Evolutionary conservation across 2,888 invertebrate species (phyloP), one percentile per base, ranked within the genome.

Genomic region (Lycophotia porphyrea): DNA sequence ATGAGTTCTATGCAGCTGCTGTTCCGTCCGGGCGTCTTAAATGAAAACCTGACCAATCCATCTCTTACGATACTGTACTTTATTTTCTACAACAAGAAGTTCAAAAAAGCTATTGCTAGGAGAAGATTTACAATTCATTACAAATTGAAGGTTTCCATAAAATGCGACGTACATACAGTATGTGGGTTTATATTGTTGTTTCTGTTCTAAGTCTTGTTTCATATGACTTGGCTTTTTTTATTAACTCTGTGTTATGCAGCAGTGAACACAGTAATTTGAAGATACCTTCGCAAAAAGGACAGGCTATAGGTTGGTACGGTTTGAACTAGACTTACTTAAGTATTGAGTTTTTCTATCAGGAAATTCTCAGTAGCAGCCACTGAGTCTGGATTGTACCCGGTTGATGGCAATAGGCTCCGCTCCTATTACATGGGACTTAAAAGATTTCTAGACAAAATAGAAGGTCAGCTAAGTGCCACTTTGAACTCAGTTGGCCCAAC

Each of bases 101-200:
- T 24, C 18, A 34, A 64, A 71, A 64, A 34, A 31, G 47, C 34
- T 27, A 34, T 47, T 44, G 8, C 5, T 36, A 1, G 21, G 4
- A 15, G 24, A 1, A 71, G n/a, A n/a, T 24, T 44, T 42, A 36
- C 1, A 36, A 44, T 42, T 71, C n/a, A 78, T 42, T 69, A 42
- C 49, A 76, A 49, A 78, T 78, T 42, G 55, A 80, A 72, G 34
- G 24, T 49, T 55, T 55, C 24, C 21, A 31, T 3, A 47, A 13
- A 42, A 34, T 31, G 34, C 44, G 67, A 58, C 31, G 55, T 58
- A 27, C 39, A 55, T n/a, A n/a, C n/a, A n/a, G n/a, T n/a, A 31
- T 49, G 55, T 18, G 52, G 44, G 18, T 52, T 60, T 69, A 52
- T 15, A 24, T 60, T 21, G 21, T 39, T 74, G 69, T 66, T 44